Base-by-base conservation (phyloP, 35 echinoderm and acorn worm species). In the Diadema setosum region DNA sequence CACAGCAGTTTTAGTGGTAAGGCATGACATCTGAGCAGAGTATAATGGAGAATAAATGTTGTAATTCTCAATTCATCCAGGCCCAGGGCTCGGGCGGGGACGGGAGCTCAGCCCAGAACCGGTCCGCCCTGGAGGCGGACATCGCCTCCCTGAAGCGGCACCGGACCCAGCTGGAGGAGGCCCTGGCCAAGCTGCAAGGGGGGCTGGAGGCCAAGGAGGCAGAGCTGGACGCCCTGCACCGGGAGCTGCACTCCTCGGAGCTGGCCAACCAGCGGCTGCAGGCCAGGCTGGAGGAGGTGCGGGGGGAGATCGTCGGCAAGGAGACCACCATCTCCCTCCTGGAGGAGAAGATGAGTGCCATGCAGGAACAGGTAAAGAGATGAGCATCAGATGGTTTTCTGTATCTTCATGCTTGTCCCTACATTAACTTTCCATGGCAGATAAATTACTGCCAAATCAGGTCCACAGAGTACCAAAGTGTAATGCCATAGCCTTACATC, bases 201-300 rank as follows among this genome's bases (percentile, higher is more conserved):
- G 91, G 83, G 39, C 61, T 99, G 5, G 96, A 99, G 11, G 57
- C 32, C 58, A 99, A 95, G 76, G 96, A 99, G 57, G 60, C 46
- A 20, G 74, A 27, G 29, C 46, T 99, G 18, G 89, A 94, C 16
- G 74, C 65, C 12, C 41, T 95, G 2, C 87, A 82, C 33, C 75
- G 83, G 16, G 96, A 99, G 17, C 78, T 94, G 18, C 74, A 91
- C 36, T 45, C 86, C 17, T 82, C 93, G 0, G 65, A 92, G 37
- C 49, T 70, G n/a, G 81, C 89, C 32, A 95, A 83, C n/a, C 70
- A 90, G 17, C 87, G 85, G 58, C 65, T 95, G 42, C 41, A 88
- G 39, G 48, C 55, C n/a, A 94, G 80, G 75, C 42, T 99, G 49
- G 90, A 85, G 49, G 89, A 99, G 45, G 42, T 92, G 31, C 86